These are phyloP conservation scores for Gopherus evgoodei DNA, from an alignment of 2,113 vertebrate species.

Conservation along the genomic window DNA sequence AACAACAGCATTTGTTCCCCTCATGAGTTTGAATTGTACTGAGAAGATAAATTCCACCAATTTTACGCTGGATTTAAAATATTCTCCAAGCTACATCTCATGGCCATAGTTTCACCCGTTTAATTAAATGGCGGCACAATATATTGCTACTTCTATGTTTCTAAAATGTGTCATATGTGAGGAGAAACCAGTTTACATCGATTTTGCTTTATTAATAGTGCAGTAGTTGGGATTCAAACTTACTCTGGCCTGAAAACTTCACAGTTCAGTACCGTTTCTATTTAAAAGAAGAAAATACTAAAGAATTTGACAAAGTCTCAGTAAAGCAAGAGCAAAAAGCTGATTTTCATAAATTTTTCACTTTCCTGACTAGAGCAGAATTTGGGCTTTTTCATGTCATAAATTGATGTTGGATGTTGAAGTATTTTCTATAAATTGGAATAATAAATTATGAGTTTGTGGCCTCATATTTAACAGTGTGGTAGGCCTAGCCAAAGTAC, in stretches of 20 bases:
- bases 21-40: fast-evolving
- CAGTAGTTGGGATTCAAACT: background rate
- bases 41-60: background rate
- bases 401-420: slow-evolving; percentile 21
- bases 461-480: slow-evolving; percentile 56
- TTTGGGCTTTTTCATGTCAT: background rate
- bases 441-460: slow-evolving; percentile 65
- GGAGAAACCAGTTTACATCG: fast-evolving
- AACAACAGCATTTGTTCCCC: background rate
- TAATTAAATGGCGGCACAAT: background rate
- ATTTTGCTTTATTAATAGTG: background rate
- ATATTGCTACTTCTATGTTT: background rate
- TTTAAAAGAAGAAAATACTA: background rate
- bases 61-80: background rate
- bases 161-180: background rate
- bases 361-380: background rate
- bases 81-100: background rate
- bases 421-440: slow-evolving; percentile 33
- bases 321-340: background rate
- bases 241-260: background rate
- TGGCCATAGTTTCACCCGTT: background rate
- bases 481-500: background rate
- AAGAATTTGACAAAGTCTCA: background rate
- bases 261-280: background rate
- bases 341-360: background rate